Evolutionary conservation across 2,797 vertebrate genomes (phyloP), one percentile per base, ranked within the genome.

Genomic region (Uromys caudimaculatus): DNA sequence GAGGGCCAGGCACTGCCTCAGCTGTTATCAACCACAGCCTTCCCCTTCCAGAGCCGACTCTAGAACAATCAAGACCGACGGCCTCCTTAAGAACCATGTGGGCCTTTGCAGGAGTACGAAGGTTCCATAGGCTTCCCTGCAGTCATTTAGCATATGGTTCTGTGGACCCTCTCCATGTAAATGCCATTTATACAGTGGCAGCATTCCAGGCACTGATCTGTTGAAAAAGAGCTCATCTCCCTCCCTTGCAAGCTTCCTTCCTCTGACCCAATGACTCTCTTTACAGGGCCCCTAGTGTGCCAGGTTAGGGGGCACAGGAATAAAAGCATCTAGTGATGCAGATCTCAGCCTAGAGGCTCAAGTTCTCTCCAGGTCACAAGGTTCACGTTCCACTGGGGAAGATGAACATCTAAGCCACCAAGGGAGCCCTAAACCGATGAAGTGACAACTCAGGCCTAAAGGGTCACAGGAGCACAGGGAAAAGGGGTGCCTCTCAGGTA

Each of bases 141-240:
- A 58, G 24, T 16, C 38, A 81, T 9, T 35, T 76, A 58, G 52
- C 27, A 64, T 7, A 2, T 16, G 73, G 29, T 52, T 71, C 62
- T 77, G 24, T 23, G 29, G 87, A 71, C 4, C 12, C 23, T n/a
- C 1, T 58, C 14, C 35, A 38, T 56, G 67, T 60, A 92, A 56
- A 92, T 73, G 27, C 54, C 47, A 84, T 29, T 71, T 86, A 62
- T 64, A 91, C 5, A 60, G 56, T 23, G 44, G 21, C 44, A 32
- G 41, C 52, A 27, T 83, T 85, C 29, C 62, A 96, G 69, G 24
- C 75, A 82, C 32, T 90, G 54, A 77, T 85, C 82, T 89, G 17
- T 71, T 71, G 85, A 58, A 96, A 96, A 97, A 93, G 87, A 93
- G 93, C 86, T 79, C 23, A 47, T 60, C 62, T 86, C 67, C 35